phyloP scores from a whole-genome alignment of 2,797 vertebrate species.

The Phrynocephalus forsythii region DNA sequence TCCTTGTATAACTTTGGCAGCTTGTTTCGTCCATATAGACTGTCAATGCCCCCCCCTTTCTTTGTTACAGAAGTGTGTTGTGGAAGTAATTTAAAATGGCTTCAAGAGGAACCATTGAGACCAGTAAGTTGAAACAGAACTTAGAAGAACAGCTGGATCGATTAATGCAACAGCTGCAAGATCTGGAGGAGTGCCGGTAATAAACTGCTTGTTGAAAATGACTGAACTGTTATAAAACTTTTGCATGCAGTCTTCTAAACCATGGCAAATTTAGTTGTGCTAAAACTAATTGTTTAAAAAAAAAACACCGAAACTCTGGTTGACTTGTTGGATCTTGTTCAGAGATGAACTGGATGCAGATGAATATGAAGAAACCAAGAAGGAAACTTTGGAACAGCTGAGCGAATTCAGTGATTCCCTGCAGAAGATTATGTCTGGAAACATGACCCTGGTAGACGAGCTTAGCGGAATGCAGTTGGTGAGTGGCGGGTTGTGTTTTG shows the following conservation, averaged over 20 bases:
- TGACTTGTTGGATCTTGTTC: neutral
- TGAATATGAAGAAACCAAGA: slow-evolving; percentile 97
- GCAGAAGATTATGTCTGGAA: slow-evolving; percentile 96
- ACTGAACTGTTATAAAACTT: neutral
- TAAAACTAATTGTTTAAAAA: too few species aligned
- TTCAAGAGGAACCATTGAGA: slow-evolving; percentile 94
- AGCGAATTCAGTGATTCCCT: slow-evolving; percentile 95
- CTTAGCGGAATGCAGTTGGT: slow-evolving; percentile 98
- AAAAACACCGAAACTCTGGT: too few species aligned
- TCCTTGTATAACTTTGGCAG: slow-evolving; percentile 12
- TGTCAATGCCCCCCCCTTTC: neutral
- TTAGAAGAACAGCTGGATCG: slow-evolving; percentile 97
- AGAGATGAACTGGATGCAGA: slow-evolving; percentile 95
- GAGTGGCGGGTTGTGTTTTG: slow-evolving; percentile 46
- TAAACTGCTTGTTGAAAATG: neutral
- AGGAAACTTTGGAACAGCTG: slow-evolving; percentile 95
- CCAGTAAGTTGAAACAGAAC: slow-evolving; percentile 93
- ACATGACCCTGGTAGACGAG: slow-evolving; percentile 97
- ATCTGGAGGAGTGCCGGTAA: slow-evolving; percentile 97
- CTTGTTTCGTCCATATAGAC: neutral
- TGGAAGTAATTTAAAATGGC: slow-evolving; percentile 83
- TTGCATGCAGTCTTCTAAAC: neutral
- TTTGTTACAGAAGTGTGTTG: slow-evolving; percentile 27
- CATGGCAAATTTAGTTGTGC: neutral
- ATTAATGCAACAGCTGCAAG: slow-evolving; percentile 96